These are phyloP conservation scores for Epizoanthus illoricatus DNA, from an alignment of 92 coral and sea anemone species.

Conservation along the genomic window DNA sequence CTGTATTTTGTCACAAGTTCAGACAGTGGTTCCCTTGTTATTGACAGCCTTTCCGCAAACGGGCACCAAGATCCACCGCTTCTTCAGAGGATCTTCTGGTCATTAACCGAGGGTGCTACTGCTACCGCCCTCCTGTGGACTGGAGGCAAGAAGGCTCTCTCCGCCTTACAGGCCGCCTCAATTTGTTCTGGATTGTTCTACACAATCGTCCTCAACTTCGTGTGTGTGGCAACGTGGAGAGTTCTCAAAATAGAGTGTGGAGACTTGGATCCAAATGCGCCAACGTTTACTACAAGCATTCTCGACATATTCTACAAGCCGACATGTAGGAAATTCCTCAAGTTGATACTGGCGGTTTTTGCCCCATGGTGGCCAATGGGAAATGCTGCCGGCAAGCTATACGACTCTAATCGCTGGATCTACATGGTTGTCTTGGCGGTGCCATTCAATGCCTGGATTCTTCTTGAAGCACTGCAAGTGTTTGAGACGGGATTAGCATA, in stretches of 20 bases:
- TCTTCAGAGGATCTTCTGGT: constrained; percentile 40
- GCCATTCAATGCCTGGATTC: constrained; percentile 75
- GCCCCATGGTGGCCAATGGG: constrained; percentile 93
- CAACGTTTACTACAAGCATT: constrained; percentile 57
- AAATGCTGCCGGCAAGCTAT: constrained; percentile 63
- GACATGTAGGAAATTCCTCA: constrained; percentile 33
- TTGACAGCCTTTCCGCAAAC: constrained; percentile 42
- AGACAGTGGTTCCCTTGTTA: constrained; percentile 33
- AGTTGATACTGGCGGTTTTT: constrained; percentile 58
- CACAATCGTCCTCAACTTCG: constrained; percentile 68
- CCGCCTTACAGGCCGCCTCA: constrained; percentile 80
- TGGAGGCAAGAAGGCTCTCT: constrained; percentile 73
- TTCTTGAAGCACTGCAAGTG: constrained; percentile 65
- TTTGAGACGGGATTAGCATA: constrained; percentile 71
- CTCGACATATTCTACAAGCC: constrained; percentile 71
- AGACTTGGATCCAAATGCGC: constrained; percentile 66
- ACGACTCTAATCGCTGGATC: constrained; percentile 42
- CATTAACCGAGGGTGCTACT: constrained; percentile 67
- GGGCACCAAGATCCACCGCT: constrained; percentile 43
- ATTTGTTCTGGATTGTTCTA: constrained; percentile 79
- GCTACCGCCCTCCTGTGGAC: constrained; percentile 83
- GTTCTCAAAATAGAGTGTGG: constrained; percentile 70
- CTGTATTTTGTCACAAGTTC: no score
- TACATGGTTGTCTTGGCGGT: constrained; percentile 59
- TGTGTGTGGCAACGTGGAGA: constrained; percentile 83